Base-by-base conservation (phyloP, 2,113 vertebrate genomes). In the Sylvietta virens region DNA sequence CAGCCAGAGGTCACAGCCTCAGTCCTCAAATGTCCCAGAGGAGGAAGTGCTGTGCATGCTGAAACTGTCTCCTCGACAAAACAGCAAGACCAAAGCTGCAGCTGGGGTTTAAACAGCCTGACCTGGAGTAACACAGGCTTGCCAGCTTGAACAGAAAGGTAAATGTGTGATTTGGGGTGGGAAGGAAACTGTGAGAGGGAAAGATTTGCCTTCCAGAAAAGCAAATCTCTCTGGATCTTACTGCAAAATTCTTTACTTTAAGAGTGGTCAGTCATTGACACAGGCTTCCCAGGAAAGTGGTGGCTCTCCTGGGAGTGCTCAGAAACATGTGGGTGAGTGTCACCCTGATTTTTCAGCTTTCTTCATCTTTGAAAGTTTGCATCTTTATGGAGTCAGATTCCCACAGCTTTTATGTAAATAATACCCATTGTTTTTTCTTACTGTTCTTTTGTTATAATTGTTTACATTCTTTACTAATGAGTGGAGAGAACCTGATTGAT, bases 31-130 rank as follows among this genome's bases (percentile, higher is more conserved):
- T 24, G 61, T 28, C 85, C 81, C 74, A 62, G 61, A 95, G 71
- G 81, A 94, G 89, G 89, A 96, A 95, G 84, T 85, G 48, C 83
- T 89, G 69, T 40, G 56, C 69, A 81, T 76, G 84, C 44, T 86
- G 83, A 79, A 92, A 94, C 56, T 27, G 83, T 53, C 69, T 78
- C 61, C 53, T 58, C 17, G 2, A 73, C 48, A 82, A 65, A 93
- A 83, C 44, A 56, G 33, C 69, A 44, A 51, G 86, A 51, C 53
- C 73, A 66, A 44, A 47, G 15, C 64, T 23, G 60, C 31, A 81
- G 80, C 72, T 86, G 80, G 9, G 50, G 30, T 51, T 81, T 47
- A 9, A 88, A 74, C 18, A 54, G 81, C 17, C 58, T 95, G 95
- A 71, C 83, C 72, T 56, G 3, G 47, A 88, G 54, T 84, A 84